Conservation (phyloP, 2,113 vertebrate species). For the Meriones unguiculatus region DNA sequence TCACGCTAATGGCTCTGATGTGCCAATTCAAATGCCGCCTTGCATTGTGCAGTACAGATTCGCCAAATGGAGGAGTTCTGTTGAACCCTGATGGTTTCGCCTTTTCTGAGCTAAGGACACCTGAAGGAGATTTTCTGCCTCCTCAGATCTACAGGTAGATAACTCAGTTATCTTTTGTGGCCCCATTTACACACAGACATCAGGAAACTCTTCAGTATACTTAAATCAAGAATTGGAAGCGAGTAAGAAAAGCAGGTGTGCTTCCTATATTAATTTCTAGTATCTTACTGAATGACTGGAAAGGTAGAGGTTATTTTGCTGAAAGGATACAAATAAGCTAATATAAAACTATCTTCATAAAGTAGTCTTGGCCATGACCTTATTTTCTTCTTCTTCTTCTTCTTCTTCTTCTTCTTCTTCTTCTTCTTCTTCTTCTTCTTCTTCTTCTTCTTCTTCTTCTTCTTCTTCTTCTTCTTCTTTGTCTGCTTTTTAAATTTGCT, state of each 20-base stretch:
- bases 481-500: neutral
- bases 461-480: no score
- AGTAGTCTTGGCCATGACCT: neutral
- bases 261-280: neutral
- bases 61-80: neutral
- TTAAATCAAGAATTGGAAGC: neutral
- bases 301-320: conserved; percentile 7
- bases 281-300: neutral
- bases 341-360: conserved; percentile 9
- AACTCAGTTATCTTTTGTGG: conserved; percentile 44
- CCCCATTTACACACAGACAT: neutral
- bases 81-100: conserved; percentile 14
- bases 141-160: neutral
- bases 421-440: no score
- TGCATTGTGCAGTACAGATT: neutral
- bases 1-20: conserved; percentile 13
- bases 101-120: neutral
- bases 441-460: no score
- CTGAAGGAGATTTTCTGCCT: neutral
- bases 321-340: neutral
- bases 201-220: neutral
- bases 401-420: no score
- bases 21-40: conserved; percentile 46
- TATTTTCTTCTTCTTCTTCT: no score
- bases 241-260: neutral